Evolutionary conservation across 2,888 invertebrate species (phyloP).

Genomic region (Aproaerema taeniolella): DNA sequence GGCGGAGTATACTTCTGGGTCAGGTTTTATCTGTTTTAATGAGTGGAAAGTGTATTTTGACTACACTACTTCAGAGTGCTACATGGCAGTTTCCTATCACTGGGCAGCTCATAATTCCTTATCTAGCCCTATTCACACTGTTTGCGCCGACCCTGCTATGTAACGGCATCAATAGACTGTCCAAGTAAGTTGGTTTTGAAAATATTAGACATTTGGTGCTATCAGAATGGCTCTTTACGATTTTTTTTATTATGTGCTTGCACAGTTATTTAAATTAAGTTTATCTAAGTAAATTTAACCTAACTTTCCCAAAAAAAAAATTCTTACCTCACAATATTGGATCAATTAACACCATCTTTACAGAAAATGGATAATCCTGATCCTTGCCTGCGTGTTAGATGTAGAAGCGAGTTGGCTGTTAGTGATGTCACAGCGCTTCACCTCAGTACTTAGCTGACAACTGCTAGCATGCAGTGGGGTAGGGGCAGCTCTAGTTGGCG

Average conservation of each 20-base stretch:
- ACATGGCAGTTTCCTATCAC: conserved; percentile 85
- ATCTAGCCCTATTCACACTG: conserved; percentile 84
- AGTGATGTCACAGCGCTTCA: conserved; percentile 84
- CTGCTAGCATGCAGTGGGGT: conserved; percentile 91
- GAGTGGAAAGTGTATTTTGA: conserved; percentile 86
- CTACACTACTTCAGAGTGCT: conserved; percentile 82
- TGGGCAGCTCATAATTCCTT: conserved; percentile 89
- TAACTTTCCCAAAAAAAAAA: too few species aligned
- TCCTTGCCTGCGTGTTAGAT: conserved; percentile 86
- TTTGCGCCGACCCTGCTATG: conserved; percentile 87
- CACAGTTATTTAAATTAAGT: neutral
- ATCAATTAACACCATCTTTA: conserved; percentile 24
- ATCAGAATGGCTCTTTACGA: too few species aligned
- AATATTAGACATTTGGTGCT: neutral
- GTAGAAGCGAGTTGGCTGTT: conserved; percentile 92
- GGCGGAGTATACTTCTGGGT: conserved; percentile 84
- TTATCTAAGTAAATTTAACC: too few species aligned
- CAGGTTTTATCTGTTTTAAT: conserved; percentile 86
- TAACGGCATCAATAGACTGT: conserved; percentile 80
- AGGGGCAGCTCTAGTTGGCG: conserved; percentile 88
- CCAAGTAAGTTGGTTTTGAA: conserved; percentile 77
- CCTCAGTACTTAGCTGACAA: conserved; percentile 79
- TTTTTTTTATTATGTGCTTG: too few species aligned
- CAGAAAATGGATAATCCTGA: conserved; percentile 83
- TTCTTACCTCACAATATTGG: neutral